Evolutionary conservation across 2,797 vertebrate species (phyloP), one percentile per base, ranked within the genome.

Genomic region (Muscicapa striata): DNA sequence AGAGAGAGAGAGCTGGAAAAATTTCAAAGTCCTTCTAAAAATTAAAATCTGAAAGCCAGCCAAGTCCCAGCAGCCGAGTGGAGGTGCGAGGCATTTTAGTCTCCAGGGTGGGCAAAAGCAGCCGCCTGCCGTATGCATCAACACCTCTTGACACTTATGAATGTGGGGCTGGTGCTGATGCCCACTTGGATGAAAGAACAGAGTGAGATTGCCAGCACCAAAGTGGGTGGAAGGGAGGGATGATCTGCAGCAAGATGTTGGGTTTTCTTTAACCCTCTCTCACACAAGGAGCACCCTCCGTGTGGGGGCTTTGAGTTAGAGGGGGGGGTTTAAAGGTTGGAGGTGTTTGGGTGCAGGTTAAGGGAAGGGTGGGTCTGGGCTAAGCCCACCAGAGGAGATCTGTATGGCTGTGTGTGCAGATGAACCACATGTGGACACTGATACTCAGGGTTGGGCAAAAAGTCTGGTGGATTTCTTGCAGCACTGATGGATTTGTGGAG

Each of bases 141-240:
- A 96, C 95, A 97, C 96, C 94, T 96, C 95, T 80, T 97, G 96
- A 95, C 93, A 96, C 94, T 93, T 76, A 86, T 79, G 96, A 94
- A 91, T 93, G 55, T 27, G 91, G 88, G 94, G 94, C 94, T 96
- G 93, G 78, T 95, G 96, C 96, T 95, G 96, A 93, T 97, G 95
- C 96, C 96, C 96, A 96, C 95, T 97, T 96, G 95, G 96, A 96
- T 96, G 95, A 88, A 91, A 93, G 81, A 93, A 91, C 57, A 68
- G 87, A 94, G 82, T 10, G 91, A 95, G 91, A 78, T 3, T 96
- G 96, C 95, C 95, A 97, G 94, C 9, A 1, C 58, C 8, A 0
- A 77, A 80, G 94, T 40, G 86, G 90, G 93, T 79, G 90, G 96
- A 94, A 96, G 94, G 88, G 91, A 95, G 90, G 76, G 58, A 92